Percentiles rank a stretch among this genome's conserved stretches.
phyloP scores from a whole-genome alignment of 2,888 invertebrate genomes.

The Heteromyza rotundicornis region DNA sequence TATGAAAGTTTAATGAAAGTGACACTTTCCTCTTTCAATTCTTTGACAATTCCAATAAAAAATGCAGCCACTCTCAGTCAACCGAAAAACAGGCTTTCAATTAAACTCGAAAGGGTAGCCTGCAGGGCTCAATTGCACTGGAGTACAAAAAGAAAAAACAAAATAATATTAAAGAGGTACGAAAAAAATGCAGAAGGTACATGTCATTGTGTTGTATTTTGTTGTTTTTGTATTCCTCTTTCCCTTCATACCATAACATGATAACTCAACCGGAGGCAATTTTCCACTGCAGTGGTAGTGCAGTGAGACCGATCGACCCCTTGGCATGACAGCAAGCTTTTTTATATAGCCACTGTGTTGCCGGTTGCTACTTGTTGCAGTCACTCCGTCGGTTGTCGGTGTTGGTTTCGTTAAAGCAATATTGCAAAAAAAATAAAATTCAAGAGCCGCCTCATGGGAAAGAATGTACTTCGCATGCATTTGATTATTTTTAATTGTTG shows the following conservation, averaged over 20 bases:
- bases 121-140: conserved; percentile 41
- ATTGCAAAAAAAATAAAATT: neutral
- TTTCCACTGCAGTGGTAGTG: conserved; percentile 40
- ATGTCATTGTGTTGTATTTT: too few relatives aligned
- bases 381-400: neutral
- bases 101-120: conserved; percentile 15
- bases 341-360: conserved; percentile 11
- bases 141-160: conserved; percentile 1
- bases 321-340: conserved; percentile 24
- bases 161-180: conserved; percentile 15
- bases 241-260: too few relatives aligned
- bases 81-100: conserved; percentile 18
- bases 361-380: neutral
- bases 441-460: neutral
- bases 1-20: too few relatives aligned
- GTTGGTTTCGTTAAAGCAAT: neutral
- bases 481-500: neutral
- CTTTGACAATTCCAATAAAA: too few relatives aligned
- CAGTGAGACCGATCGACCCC: neutral
- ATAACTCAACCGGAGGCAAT: conserved; percentile 52
- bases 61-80: neutral
- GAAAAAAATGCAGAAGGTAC: too few relatives aligned
- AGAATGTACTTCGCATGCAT: neutral
- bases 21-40: too few relatives aligned
- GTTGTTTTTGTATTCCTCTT: neutral